Evolutionary conservation across 2,888 invertebrate genomes (phyloP).

Genomic region (Zygothrica quintamaculata): DNA sequence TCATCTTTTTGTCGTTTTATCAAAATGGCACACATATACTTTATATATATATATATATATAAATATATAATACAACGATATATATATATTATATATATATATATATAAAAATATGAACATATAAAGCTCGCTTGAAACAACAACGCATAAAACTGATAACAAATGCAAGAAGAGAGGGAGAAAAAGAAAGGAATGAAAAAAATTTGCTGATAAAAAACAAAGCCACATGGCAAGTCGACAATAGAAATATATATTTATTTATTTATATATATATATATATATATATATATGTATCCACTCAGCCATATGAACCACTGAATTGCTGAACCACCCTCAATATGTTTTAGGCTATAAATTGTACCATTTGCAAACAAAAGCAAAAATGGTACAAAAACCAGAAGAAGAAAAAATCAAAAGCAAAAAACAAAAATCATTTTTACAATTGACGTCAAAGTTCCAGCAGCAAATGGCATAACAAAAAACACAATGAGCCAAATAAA

Average conservation of each 20-base stretch:
- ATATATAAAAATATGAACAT: no score
- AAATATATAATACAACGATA: background rate
- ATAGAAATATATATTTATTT: no score
- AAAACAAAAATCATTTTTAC: constrained; percentile 38
- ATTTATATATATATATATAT: no score
- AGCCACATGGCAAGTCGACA: constrained; percentile 1
- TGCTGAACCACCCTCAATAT: no score
- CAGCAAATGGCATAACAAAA: constrained; percentile 17
- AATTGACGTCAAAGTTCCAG: constrained; percentile 54
- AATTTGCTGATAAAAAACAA: constrained; percentile 6
- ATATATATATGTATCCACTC: background rate
- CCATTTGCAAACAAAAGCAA: background rate
- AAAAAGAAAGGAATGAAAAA: no score
- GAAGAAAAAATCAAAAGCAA: background rate
- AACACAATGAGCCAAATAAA: constrained; percentile 53
- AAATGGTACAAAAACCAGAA: background rate
- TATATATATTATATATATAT: constrained; percentile 5
- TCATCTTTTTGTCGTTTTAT: constrained; percentile 7
- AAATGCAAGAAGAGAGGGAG: background rate
- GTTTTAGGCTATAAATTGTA: background rate
- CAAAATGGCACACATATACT: constrained; percentile 2
- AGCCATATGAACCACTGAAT: no score
- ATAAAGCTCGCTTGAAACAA: background rate
- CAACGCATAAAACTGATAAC: background rate
- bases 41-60: background rate